phyloP scores from a whole-genome alignment of 2,888 invertebrate species.

The Xanthostigma xanthostigma region DNA sequence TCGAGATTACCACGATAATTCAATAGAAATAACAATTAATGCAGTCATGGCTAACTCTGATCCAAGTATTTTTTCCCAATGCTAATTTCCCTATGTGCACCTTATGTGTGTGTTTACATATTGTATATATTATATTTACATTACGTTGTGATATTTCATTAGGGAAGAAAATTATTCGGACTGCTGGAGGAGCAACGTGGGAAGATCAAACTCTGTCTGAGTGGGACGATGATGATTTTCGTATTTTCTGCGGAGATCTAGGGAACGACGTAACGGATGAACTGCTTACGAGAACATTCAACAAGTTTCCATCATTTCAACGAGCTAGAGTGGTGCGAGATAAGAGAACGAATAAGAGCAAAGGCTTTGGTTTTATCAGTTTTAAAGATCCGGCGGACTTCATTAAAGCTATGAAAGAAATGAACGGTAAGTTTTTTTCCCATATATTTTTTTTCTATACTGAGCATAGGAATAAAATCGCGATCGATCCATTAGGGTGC shows the following conservation, averaged over 20 bases:
- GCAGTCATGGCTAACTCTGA: too few species aligned
- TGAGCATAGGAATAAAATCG: too few species aligned
- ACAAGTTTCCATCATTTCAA: constrained; percentile 84
- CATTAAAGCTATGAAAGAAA: constrained; percentile 96
- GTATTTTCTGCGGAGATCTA: constrained; percentile 98
- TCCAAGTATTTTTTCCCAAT: too few species aligned
- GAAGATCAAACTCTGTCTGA: constrained; percentile 87
- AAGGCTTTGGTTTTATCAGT: constrained; percentile 97
- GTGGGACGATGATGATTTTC: constrained; percentile 97
- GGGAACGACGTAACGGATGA: constrained; percentile 99
- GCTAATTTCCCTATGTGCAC: too few species aligned
- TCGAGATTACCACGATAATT: too few species aligned
- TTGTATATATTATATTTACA: too few species aligned
- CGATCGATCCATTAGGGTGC: too few species aligned
- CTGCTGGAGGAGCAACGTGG: constrained; percentile 91
- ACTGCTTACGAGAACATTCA: constrained; percentile 87
- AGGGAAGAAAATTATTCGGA: constrained; percentile 56
- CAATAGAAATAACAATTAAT: too few species aligned
- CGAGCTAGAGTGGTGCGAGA: constrained; percentile 92
- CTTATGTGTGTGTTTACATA: too few species aligned
- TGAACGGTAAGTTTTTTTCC: constrained; percentile 80
- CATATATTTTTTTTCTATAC: too few species aligned
- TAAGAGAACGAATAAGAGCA: constrained; percentile 92
- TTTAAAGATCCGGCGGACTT: constrained; percentile 97
- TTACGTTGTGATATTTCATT: too few species aligned